phyloP scores from a whole-genome alignment of 92 coral and sea anemone species.

The Scolanthus callimorphus region DNA sequence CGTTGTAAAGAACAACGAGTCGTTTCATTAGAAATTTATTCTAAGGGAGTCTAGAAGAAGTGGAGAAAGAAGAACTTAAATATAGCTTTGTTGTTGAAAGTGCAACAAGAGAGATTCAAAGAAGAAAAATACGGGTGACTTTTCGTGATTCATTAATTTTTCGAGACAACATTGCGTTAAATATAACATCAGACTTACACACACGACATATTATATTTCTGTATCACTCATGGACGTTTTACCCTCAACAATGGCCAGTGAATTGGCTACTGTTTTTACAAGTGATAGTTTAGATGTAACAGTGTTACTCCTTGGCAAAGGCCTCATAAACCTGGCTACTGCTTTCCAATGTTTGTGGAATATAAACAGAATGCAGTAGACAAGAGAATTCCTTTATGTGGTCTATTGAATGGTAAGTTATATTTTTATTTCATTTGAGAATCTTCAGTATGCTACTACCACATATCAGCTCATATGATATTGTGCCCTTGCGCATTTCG shows the following conservation, averaged over 20 bases:
- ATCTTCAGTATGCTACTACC: too few species aligned
- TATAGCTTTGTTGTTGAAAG: slow-evolving; percentile 35
- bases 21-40: slow-evolving; percentile 52
- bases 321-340: slow-evolving; percentile 68
- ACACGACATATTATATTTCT: too few species aligned
- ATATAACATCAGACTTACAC: slow-evolving; percentile 75
- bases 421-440: too few species aligned
- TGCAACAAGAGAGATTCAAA: slow-evolving; percentile 46
- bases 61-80: slow-evolving; percentile 43
- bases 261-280: slow-evolving; percentile 46
- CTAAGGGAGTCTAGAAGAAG: slow-evolving; percentile 50
- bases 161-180: slow-evolving; percentile 67
- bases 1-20: slow-evolving; percentile 53
- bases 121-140: slow-evolving; percentile 30
- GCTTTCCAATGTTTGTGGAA: slow-evolving; percentile 60
- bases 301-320: slow-evolving; percentile 77
- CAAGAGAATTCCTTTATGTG: slow-evolving; percentile 50
- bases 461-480: too few species aligned
- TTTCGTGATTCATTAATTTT: slow-evolving; percentile 74
- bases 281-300: slow-evolving; percentile 34
- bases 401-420: slow-evolving; percentile 55
- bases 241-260: slow-evolving; percentile 9
- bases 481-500: too few species aligned
- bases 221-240: too few species aligned
- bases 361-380: slow-evolving; percentile 34